Conservation (phyloP, 2,113 vertebrate genomes). For the Dolichallabes microphthalmus region DNA sequence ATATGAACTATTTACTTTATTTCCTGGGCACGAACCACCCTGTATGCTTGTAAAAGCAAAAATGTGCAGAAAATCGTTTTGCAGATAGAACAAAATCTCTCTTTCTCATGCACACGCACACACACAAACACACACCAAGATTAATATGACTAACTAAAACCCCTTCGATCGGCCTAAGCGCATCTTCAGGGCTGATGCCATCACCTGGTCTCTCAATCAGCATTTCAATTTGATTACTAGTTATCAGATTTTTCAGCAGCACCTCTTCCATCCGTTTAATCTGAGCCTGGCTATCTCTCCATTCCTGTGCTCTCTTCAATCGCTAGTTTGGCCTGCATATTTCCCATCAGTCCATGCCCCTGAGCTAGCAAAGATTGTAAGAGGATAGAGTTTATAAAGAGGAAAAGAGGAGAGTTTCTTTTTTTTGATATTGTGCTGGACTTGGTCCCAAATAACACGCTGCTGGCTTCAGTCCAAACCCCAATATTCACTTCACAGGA, state of each 20-base stretch:
- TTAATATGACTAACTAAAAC: conserved; percentile 22
- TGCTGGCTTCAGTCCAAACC: conserved; percentile 10
- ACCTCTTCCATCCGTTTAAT: conserved; percentile 45
- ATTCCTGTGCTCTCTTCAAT: conserved; percentile 34
- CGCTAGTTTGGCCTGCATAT: conserved; percentile 33
- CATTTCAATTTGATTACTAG: conserved; percentile 54
- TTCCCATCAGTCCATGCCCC: conserved; percentile 50
- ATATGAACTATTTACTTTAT: conserved; percentile 36
- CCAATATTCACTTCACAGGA: conserved; percentile 21
- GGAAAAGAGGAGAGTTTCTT: background rate
- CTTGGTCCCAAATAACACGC: conserved; percentile 38
- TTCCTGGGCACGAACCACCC: conserved; percentile 15
- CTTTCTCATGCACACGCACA: background rate
- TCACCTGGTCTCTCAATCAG: conserved; percentile 40
- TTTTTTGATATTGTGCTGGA: conserved; percentile 36
- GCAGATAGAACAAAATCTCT: background rate
- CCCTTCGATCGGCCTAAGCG: conserved; percentile 36
- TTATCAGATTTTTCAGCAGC: conserved; percentile 51
- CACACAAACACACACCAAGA: background rate
- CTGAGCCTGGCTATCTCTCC: conserved; percentile 43
- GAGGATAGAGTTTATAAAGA: conserved; percentile 37
- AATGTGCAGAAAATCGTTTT: background rate
- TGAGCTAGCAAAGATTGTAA: conserved; percentile 38
- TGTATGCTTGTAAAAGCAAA: background rate
- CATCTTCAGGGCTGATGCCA: conserved; percentile 48